Conservation (phyloP, 2,113 vertebrate genomes). For the Ctenodactylus gundi region DNA sequence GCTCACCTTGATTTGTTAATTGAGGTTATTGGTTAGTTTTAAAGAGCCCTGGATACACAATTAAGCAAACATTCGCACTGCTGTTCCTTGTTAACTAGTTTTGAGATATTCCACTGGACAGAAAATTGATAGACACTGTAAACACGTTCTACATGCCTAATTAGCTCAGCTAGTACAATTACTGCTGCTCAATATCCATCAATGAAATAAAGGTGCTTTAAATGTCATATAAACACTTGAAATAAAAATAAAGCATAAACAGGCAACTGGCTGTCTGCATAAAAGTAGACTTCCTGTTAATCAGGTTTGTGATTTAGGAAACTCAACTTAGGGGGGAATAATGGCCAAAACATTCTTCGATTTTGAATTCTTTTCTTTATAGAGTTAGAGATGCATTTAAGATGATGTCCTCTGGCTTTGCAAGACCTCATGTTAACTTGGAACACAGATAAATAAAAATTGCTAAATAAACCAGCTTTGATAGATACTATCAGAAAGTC, state of each 20-base stretch:
- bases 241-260: slow-evolving; percentile 38
- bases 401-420: neutral
- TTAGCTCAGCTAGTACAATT: slow-evolving; percentile 74
- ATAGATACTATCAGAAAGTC: neutral
- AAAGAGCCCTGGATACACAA: slow-evolving; percentile 33
- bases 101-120: slow-evolving; percentile 55
- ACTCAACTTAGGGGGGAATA: neutral
- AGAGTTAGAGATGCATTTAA: neutral
- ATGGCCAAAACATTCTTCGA: neutral
- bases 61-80: slow-evolving; percentile 56
- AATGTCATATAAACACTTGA: slow-evolving; percentile 56
- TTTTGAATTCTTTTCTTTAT: slow-evolving; percentile 21
- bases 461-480: neutral
- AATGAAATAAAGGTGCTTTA: slow-evolving; percentile 67
- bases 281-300: slow-evolving; percentile 37
- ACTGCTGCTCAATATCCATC: slow-evolving; percentile 67
- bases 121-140: slow-evolving; percentile 69
- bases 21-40: slow-evolving; percentile 29
- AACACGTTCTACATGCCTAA: slow-evolving; percentile 67
- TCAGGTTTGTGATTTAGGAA: slow-evolving; percentile 27
- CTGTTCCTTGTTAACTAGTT: slow-evolving; percentile 54
- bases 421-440: neutral
- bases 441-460: neutral
- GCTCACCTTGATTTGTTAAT: slow-evolving; percentile 46
- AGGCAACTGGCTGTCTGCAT: slow-evolving; percentile 50